These are phyloP conservation scores for Periphyllus acericola DNA, from an alignment of 2,888 invertebrate genomes.

Conservation along the genomic window DNA sequence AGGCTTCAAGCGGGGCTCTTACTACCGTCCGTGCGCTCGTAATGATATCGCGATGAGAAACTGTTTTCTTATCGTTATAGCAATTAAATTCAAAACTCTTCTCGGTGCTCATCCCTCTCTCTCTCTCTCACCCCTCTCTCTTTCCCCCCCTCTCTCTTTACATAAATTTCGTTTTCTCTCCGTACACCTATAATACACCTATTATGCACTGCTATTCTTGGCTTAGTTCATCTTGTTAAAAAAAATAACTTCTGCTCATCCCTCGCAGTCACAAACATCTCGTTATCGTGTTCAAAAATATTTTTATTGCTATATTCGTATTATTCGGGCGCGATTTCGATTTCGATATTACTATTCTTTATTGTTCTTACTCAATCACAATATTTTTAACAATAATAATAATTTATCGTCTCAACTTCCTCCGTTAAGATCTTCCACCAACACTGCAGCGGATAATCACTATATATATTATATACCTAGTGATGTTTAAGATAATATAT, in stretches of 20 bases:
- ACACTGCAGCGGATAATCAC: too few species aligned
- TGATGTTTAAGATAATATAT: background rate
- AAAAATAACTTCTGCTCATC: background rate
- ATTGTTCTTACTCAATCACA: background rate
- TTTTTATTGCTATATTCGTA: background rate
- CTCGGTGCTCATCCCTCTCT: background rate
- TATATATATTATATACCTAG: too few species aligned
- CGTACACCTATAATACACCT: background rate
- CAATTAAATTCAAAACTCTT: constrained; percentile 2
- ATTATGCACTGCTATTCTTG: background rate
- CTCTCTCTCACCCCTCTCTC: too few species aligned
- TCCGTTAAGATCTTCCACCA: background rate
- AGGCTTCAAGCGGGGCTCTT: too few species aligned
- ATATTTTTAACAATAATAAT: background rate
- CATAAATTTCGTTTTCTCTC: too few species aligned
- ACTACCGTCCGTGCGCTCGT: background rate
- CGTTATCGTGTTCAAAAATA: too few species aligned
- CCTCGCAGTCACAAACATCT: too few species aligned
- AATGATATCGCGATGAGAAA: background rate
- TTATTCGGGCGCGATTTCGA: background rate
- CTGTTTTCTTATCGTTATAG: constrained; percentile 5
- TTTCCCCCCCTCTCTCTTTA: too few species aligned
- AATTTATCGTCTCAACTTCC: background rate
- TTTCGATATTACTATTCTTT: background rate
- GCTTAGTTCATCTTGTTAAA: background rate